These are phyloP conservation scores for Bugulina stolonifera DNA, from an alignment of 2,888 invertebrate genomes.

Conservation along the genomic window DNA sequence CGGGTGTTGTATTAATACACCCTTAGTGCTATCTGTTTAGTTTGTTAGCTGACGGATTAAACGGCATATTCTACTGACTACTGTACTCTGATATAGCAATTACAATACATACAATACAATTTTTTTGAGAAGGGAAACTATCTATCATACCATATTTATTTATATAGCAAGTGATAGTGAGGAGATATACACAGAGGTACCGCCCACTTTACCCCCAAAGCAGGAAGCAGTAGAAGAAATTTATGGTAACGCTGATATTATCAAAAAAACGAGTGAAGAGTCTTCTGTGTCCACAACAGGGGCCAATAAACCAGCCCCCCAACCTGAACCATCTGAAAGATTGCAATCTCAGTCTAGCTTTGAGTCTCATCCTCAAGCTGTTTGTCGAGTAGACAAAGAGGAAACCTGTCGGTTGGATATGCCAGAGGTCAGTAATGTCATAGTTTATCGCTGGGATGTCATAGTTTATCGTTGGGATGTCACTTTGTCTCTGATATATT, in stretches of 20 bases:
- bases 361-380: neutral
- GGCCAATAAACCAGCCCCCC: neutral
- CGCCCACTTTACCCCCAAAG: neutral
- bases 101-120: too few species aligned
- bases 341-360: neutral
- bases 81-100: too few species aligned
- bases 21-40: too few species aligned
- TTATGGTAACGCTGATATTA: neutral
- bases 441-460: too few species aligned
- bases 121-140: too few species aligned
- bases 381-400: neutral
- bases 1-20: too few species aligned
- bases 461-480: too few species aligned
- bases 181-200: conserved; percentile 19
- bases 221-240: neutral
- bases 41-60: too few species aligned
- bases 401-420: neutral
- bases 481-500: too few species aligned
- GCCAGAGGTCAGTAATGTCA: neutral
- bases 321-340: neutral
- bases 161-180: neutral
- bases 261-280: too few species aligned
- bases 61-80: too few species aligned
- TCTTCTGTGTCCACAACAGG: neutral
- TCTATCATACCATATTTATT: too few species aligned